Evolutionary conservation across 2,888 invertebrate species (phyloP), one percentile per base, ranked within the genome.

Genomic region (Taenaris catops): DNA sequence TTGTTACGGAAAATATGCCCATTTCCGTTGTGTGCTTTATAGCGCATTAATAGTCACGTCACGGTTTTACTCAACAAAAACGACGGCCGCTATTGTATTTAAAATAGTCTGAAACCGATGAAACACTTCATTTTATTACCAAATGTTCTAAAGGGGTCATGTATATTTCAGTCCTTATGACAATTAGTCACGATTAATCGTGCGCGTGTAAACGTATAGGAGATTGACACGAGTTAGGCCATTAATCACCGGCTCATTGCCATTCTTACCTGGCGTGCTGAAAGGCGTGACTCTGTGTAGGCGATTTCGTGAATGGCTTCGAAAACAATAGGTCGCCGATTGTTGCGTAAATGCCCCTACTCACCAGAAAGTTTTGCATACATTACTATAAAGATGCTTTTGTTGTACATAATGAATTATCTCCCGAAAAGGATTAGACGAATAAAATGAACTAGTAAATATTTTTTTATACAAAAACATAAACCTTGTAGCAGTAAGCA

Each of bases 161-260:
- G 4, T 9, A 17, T 18, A 9, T 2, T n/a, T 28, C 11, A 20
- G 20, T 8, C n/a, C 4, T 19, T 1, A 20, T 12, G 48, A 48
- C 53, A 53, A 52, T 47, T 39, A 29, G 28, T 45, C 35, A 36
- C 41, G 33, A 27, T 43, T 41, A 25, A 41, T 28, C n/a, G n/a
- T n/a, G n/a, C n/a, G n/a, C n/a, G n/a, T n/a, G 28, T 37, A 38
- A 26, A 44, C 20, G 33, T 34, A n/a, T 38, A 44, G 50, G 53
- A 52, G 48, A 53, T 51, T 47, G 51, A 55, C 46, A 49, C 44
- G 43, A 50, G 12, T 19, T 31, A 28, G 35, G 44, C 43, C 47
- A 66, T 69, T 58, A 69, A 68, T 73, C 65, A 68, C 40, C 29
- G 38, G 44, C 56, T 60, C 55, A 56, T 61, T 65, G 56, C 56